Evolutionary conservation across 1,140 invertebrate species (phyloP), one percentile per base, ranked within the genome.

Genomic region (Lasioglossum baleicum): DNA sequence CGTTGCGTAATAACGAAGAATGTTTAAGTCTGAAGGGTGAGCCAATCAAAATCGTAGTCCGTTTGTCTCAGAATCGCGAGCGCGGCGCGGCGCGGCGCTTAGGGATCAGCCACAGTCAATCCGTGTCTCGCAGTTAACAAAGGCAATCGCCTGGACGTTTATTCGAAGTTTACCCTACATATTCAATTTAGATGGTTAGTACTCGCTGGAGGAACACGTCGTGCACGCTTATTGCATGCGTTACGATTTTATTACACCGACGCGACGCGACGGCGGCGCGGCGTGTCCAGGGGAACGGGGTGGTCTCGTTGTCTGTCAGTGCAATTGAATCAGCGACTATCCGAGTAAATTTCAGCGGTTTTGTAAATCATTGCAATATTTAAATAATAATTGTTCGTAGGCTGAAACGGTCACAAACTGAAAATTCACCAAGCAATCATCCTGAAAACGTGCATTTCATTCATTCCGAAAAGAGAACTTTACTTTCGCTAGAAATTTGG

Each of bases 101-200:
- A 17, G 61, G 31, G 56, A n/a, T 58, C 60, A 63, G 60, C 22
- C 60, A 13, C 60, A 10, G 26, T 0, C 61, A 31, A 35, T 31
- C 40, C 17, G 40, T 42, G 65, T 58, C 65, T 20, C 40, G 40
- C 35, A 22, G 64, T 51, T 67, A 67, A 26, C 65, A 51, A 20
- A 51, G 42, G 5, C 22, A 67, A 48, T 42, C 22, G 65, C 65
- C 35, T 11, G n/a, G 22, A 67, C 65, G 65, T 67, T 67, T 48
- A 48, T 48, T 20, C 65, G 42, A 67, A 51, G 42, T 67, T 67
- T 67, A 67, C 65, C 65, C 65, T 67, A 67, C 65, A 67, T 67
- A 67, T 67, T 67, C 65, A 67, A 67, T 67, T 67, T 48, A 48
- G n/a, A 13, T n/a, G 65, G 65, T 67, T 67, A 51, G 65, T n/a